Base-by-base conservation (phyloP, 2,888 invertebrate species). In the Iselma pallidipennis region DNA sequence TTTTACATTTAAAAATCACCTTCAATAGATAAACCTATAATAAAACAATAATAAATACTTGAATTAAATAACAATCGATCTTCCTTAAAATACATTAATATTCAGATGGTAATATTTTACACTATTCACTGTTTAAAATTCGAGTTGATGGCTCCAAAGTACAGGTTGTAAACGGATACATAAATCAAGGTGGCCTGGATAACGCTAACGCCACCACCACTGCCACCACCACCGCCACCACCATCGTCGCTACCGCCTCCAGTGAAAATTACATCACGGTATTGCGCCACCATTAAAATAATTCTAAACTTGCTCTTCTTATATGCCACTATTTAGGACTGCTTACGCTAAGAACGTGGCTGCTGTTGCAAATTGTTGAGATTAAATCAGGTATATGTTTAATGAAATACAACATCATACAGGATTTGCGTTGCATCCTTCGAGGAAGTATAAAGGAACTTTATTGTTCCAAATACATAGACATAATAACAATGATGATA, bases 131-230 rank as follows among this genome's bases (percentile, higher is more conserved):
- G 69, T 74, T 75, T 76, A 74, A 76, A 76, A 77, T 75, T 74
- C 73, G 73, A 69, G 71, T 70, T 75, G 77, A 77, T 77, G 75
- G 75, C 71, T 70, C 73, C 71, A 76, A 77, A 77, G 71, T 74
- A 76, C 74, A 71, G 74, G 77, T 77, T 75, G 72, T 68, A 71
- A 74, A 69, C 75, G 77, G 77, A 77, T 71, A 67, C 74, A 77
- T 77, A 77, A 77, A 77, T 77, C 75, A 76, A 65, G 65, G 67
- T 70, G 70, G 69, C 71, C 70, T 69, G 71, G 72, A 73, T 72
- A 72, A 70, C 69, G 67, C 60, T 63, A 59, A 28, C 60, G 6
- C 42, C 42, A 21, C 23, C 55, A 19, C 16, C 16, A 33, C 23
- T 10, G 10, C 21, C 10, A 21, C 14, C 55, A 19, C 16, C 16